Percentiles rank a stretch among this genome's conserved stretches.
Conservation (phyloP, 2,113 vertebrate species). For the Hypanus sabinus region DNA sequence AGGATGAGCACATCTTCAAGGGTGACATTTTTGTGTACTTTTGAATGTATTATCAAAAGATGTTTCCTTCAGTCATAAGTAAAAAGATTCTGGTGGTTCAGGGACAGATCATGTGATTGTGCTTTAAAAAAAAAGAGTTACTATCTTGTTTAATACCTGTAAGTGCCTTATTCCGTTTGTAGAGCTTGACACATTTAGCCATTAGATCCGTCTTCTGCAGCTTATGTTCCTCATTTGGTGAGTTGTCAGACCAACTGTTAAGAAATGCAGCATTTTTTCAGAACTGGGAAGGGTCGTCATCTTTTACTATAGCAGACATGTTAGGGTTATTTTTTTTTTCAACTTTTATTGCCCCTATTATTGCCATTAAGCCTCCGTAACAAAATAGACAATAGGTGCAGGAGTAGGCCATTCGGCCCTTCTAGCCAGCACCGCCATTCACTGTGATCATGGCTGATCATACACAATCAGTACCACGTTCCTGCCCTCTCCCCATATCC, state of each 20-base stretch:
- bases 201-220: background rate
- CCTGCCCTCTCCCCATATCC: too few species aligned
- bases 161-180: background rate
- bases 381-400: too few species aligned
- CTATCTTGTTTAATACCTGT: background rate
- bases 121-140: background rate
- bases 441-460: too few species aligned
- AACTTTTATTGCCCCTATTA: background rate
- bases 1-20: background rate
- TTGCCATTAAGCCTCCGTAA: background rate
- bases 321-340: background rate
- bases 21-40: background rate
- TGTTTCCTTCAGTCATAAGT: background rate
- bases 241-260: background rate
- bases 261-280: too few species aligned
- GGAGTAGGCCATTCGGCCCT: too few species aligned
- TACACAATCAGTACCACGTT: too few species aligned
- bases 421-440: too few species aligned
- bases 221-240: background rate
- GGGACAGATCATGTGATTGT: background rate
- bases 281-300: background rate
- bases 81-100: background rate
- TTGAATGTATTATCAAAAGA: background rate
- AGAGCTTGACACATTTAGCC: background rate
- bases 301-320: background rate